Conservation (phyloP, 2,113 vertebrate genomes). For the Onychostoma macrolepis region DNA sequence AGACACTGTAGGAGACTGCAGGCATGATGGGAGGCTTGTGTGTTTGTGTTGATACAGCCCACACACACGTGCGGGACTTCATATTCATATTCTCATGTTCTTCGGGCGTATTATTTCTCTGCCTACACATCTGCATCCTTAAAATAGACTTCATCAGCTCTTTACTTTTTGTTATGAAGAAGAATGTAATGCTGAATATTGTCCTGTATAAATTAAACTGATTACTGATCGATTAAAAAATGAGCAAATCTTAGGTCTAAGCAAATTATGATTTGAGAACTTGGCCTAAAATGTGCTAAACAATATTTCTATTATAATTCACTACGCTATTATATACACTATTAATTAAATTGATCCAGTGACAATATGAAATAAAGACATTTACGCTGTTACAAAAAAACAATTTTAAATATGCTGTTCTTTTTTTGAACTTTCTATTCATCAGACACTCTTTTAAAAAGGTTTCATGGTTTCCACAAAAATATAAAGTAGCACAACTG, state of each 20-base stretch:
- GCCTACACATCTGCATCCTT: neutral
- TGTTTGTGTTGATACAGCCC: constrained; percentile 16
- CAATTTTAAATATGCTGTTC: neutral
- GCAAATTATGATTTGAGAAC: neutral
- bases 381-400: too few relatives aligned
- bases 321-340: neutral
- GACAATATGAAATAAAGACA: too few relatives aligned
- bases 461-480: neutral
- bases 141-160: neutral
- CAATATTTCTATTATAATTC: neutral
- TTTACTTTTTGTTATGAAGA: neutral
- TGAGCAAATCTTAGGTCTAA: neutral
- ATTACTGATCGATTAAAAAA: neutral
- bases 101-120: neutral
- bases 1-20: neutral
- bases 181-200: neutral
- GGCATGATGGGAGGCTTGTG: neutral
- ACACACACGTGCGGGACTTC: neutral
- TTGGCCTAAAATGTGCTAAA: neutral
- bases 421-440: neutral
- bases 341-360: too few relatives aligned
- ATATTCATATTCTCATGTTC: neutral
- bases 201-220: neutral
- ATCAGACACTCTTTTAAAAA: neutral
- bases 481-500: neutral